A percentile compares a stretch with the other conserved stretches of the same genome.
Conservation (phyloP, 1,140 invertebrate genomes). For the Scaptomyza pallida region DNA sequence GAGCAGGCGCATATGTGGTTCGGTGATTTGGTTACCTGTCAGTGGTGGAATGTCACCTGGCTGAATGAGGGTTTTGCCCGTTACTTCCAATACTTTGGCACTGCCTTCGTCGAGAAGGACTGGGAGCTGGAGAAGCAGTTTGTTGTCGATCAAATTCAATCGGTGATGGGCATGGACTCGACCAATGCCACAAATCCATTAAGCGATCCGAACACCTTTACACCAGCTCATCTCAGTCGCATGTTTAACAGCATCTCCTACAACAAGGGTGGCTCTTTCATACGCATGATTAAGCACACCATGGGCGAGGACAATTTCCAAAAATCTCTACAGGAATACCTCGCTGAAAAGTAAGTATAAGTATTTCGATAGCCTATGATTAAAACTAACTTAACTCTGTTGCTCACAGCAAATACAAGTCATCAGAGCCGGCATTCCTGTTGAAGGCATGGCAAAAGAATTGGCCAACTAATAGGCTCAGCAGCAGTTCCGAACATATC, state of each 20-base stretch:
- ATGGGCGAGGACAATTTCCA: constrained; percentile 87
- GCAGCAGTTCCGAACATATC: constrained; percentile 69
- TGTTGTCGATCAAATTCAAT: constrained; percentile 87
- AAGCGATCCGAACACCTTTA: constrained; percentile 85
- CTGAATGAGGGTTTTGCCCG: constrained; percentile 89
- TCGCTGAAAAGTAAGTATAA: constrained; percentile 84
- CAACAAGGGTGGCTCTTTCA: constrained; percentile 88
- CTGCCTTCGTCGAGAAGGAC: constrained; percentile 84
- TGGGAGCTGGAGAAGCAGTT: constrained; percentile 86
- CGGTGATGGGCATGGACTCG: constrained; percentile 87
- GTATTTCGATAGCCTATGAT: no score
- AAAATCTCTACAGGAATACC: constrained; percentile 86
- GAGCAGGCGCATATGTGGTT: constrained; percentile 89
- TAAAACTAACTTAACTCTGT: neutral
- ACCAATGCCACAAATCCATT: constrained; percentile 87
- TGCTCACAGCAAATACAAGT: constrained; percentile 80
- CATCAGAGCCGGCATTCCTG: constrained; percentile 86
- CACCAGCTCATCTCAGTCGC: constrained; percentile 84
- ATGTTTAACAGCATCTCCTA: constrained; percentile 87
- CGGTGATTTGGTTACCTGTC: constrained; percentile 88
- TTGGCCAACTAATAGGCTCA: constrained; percentile 48
- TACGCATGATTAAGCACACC: constrained; percentile 91
- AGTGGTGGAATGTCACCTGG: constrained; percentile 89
- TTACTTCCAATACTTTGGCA: constrained; percentile 89
- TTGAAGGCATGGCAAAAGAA: constrained; percentile 86